Conservation (phyloP, 2,888 invertebrate species). For the Rugalucina vietnamica region DNA sequence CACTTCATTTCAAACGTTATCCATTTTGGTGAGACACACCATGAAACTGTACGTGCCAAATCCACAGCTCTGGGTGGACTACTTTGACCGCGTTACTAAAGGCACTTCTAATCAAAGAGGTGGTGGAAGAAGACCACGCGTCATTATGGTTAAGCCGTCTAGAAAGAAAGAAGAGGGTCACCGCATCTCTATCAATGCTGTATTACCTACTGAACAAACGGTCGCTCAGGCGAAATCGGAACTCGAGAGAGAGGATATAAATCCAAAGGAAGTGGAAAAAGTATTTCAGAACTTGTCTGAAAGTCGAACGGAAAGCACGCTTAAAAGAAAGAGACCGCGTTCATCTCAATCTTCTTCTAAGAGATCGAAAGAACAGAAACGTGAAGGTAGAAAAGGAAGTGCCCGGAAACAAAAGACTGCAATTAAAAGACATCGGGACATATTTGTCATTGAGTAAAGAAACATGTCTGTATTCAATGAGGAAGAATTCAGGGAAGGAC, state of each 20-base stretch:
- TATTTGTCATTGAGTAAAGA: neutral
- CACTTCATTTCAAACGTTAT: conserved; percentile 47
- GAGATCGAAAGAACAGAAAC: neutral
- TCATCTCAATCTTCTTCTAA: neutral
- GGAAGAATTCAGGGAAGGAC: conserved; percentile 24
- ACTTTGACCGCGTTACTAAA: conserved; percentile 36
- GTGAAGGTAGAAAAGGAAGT: too few relatives aligned
- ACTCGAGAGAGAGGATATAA: conserved; percentile 45
- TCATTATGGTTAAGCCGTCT: conserved; percentile 31
- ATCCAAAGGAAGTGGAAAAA: conserved; percentile 21
- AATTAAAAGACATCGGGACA: too few relatives aligned
- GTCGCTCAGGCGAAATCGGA: conserved; percentile 44
- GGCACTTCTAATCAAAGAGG: conserved; percentile 40
- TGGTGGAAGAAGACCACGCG: conserved; percentile 24
- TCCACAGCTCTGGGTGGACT: conserved; percentile 53
- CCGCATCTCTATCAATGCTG: conserved; percentile 40
- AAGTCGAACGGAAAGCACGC: conserved; percentile 10
- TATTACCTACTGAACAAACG: conserved; percentile 52
- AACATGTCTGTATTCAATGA: conserved; percentile 40
- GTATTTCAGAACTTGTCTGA: conserved; percentile 4
- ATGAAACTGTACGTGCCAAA: conserved; percentile 61
- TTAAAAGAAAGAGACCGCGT: neutral
- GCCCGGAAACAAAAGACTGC: too few relatives aligned
- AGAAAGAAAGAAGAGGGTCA: conserved; percentile 2
- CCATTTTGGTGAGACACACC: conserved; percentile 1